A percentile compares a stretch with the other conserved stretches of the same genome.
Conservation (phyloP, 2,888 invertebrate genomes). For the Agrotis ipsilon region DNA sequence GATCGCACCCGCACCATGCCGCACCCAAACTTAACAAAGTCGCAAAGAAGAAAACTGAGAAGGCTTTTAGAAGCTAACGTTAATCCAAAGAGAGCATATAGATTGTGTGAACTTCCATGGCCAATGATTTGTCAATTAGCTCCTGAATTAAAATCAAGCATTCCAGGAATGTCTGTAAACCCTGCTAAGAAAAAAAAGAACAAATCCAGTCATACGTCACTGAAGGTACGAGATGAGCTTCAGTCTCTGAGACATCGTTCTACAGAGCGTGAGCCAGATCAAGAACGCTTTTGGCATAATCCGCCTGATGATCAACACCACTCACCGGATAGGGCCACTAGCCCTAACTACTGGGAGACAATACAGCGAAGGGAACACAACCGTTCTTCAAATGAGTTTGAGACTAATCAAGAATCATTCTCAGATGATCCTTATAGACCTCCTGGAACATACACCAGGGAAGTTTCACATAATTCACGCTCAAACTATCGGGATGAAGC, state of each 20-base stretch:
- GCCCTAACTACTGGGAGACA: background rate
- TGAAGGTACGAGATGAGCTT: background rate
- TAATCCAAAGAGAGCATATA: conserved; percentile 18
- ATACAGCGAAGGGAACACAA: background rate
- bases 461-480: background rate
- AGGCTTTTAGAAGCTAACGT: conserved; percentile 29
- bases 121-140: conserved; percentile 11
- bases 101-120: conserved; percentile 26
- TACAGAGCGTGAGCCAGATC: background rate
- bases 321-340: background rate
- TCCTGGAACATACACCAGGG: background rate
- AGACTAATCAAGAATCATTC: background rate
- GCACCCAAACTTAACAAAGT: background rate
- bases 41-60: conserved; percentile 2
- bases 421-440: background rate
- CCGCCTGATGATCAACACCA: background rate
- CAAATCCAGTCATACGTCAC: background rate
- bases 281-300: background rate
- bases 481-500: background rate
- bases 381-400: conserved; percentile 1
- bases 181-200: background rate
- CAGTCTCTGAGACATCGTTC: background rate
- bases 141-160: conserved; percentile 1
- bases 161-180: background rate
- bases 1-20: conserved; percentile 42